phyloP scores from a whole-genome alignment of 2,113 vertebrate genomes.

The Siniperca chuatsi region DNA sequence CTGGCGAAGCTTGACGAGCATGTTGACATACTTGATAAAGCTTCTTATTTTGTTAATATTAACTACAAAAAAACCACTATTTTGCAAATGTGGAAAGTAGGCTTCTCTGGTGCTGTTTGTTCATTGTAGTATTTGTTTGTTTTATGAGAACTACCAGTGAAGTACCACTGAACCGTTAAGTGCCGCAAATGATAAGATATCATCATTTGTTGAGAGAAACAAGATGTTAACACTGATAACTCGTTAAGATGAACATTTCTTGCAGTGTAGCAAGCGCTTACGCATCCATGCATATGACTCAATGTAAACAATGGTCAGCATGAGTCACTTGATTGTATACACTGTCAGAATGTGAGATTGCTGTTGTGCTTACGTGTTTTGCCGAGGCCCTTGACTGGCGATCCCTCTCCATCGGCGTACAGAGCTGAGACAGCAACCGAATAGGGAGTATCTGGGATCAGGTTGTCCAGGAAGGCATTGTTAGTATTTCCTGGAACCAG shows the following conservation, averaged over 20 bases:
- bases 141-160: background rate
- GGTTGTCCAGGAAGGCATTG: slow-evolving; percentile 89
- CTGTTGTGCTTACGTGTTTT: slow-evolving; percentile 88
- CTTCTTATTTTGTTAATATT: background rate
- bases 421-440: slow-evolving; percentile 88
- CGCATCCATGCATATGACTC: background rate
- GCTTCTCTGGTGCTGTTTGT: too few species aligned
- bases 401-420: slow-evolving; percentile 92
- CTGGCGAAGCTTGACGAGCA: too few species aligned
- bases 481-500: slow-evolving; percentile 89
- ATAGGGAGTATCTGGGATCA: slow-evolving; percentile 92
- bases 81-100: too few species aligned
- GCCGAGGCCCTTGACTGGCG: slow-evolving; percentile 84
- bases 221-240: too few species aligned
- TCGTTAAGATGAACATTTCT: background rate
- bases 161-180: background rate
- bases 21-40: background rate
- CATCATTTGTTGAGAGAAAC: background rate
- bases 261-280: background rate
- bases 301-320: background rate
- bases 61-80: background rate
- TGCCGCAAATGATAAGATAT: background rate
- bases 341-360: background rate
- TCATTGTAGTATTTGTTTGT: background rate
- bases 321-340: background rate